Percentiles rank a stretch among this genome's conserved stretches.
These are phyloP conservation scores for Gracilinanus agilis DNA, from an alignment of 2,113 vertebrate species.

Conservation along the genomic window DNA sequence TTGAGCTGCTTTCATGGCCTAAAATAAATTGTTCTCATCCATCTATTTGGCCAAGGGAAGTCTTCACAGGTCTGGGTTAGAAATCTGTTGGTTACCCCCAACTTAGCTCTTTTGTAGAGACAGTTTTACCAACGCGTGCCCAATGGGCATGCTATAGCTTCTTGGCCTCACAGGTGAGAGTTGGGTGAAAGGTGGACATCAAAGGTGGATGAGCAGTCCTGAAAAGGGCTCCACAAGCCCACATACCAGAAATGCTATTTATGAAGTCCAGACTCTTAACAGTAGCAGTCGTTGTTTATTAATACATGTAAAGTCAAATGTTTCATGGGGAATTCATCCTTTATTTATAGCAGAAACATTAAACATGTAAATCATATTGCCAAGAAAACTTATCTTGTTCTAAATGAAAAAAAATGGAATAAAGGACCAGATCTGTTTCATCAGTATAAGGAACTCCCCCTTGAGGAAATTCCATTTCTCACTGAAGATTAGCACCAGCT, in stretches of 20 bases:
- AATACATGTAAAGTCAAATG: conserved; percentile 85
- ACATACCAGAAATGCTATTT: conserved; percentile 54
- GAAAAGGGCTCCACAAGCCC: too few relatives aligned
- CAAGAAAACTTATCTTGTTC: conserved; percentile 83
- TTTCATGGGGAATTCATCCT: conserved; percentile 81
- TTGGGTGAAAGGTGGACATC: too few relatives aligned
- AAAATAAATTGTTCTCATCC: too few relatives aligned
- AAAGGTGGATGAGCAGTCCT: too few relatives aligned
- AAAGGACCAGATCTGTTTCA: not conserved
- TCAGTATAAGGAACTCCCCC: not conserved
- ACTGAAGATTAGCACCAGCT: not conserved
- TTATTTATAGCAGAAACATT: conserved; percentile 88
- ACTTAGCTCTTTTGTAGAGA: too few relatives aligned
- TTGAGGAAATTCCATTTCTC: not conserved
- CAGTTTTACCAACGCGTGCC: too few relatives aligned
- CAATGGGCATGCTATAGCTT: too few relatives aligned
- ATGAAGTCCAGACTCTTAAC: conserved; percentile 78
- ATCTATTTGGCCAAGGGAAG: too few relatives aligned
- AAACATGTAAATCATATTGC: conserved; percentile 82
- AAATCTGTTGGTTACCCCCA: too few relatives aligned
- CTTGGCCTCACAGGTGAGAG: too few relatives aligned
- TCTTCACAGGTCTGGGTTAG: too few relatives aligned
- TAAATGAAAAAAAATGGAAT: conserved; percentile 58
- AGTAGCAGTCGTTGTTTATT: conserved; percentile 78
- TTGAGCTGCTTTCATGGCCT: too few relatives aligned